Conservation (phyloP, 2,113 vertebrate species). For the Tapirus terrestris region DNA sequence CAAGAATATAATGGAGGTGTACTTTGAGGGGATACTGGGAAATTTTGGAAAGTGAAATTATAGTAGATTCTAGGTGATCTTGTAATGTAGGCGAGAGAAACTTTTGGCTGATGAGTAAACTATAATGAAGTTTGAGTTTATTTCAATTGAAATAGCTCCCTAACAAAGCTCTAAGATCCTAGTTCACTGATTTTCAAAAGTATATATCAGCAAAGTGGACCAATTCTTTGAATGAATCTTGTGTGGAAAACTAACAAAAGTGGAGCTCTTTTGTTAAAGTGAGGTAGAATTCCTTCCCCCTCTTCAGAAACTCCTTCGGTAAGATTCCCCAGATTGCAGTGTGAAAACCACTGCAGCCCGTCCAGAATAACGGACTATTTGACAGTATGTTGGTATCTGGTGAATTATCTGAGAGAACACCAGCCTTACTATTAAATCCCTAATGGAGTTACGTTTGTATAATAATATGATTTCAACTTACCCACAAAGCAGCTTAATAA, state of each 20-base stretch:
- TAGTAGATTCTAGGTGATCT: not conserved
- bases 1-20: not conserved
- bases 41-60: not conserved
- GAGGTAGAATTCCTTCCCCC: accelerated
- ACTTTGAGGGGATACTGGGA: not conserved
- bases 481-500: not conserved
- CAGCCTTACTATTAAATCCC: not conserved
- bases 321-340: too few relatives aligned
- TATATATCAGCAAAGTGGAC: not conserved
- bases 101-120: not conserved
- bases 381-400: too few relatives aligned
- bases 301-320: not conserved
- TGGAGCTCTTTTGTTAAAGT: not conserved
- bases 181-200: not conserved
- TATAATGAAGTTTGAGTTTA: not conserved
- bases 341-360: not conserved
- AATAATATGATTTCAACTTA: not conserved
- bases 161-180: not conserved
- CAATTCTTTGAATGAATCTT: not conserved
- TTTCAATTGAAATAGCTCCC: not conserved
- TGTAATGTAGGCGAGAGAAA: not conserved
- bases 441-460: not conserved
- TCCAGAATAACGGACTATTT: not conserved
- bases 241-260: not conserved
- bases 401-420: not conserved